Evolutionary conservation across 37 sponge, comb jelly and placozoan genomes (phyloP).

Genomic region (Ephydatia muelleri): DNA sequence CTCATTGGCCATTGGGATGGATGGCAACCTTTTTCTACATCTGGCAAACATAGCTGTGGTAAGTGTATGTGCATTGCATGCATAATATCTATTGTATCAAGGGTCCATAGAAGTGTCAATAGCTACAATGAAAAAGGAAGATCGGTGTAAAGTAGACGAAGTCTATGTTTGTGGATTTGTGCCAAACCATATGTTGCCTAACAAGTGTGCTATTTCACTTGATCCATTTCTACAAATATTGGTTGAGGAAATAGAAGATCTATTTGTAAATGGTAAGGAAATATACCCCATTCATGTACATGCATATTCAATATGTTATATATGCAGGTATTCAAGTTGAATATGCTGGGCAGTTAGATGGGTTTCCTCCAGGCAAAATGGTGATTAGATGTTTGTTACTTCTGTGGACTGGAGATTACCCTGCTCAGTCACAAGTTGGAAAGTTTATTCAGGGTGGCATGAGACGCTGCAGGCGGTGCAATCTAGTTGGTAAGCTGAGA

Average conservation of each 20-base stretch:
- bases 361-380: constrained; percentile 20
- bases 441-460: constrained; percentile 28
- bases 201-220: constrained; percentile 6
- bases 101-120: constrained; percentile 37
- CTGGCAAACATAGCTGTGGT: constrained; percentile 37
- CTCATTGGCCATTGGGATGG: constrained; percentile 52
- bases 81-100: background rate
- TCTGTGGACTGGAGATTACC: constrained; percentile 38
- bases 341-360: constrained; percentile 8
- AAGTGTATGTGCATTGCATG: constrained; percentile 2
- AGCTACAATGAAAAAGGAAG: constrained; percentile 32
- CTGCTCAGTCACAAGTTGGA: constrained; percentile 35
- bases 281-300: background rate
- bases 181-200: constrained; percentile 31
- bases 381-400: constrained; percentile 20
- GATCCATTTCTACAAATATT: constrained; percentile 30
- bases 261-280: constrained; percentile 40
- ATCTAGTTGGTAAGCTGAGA: constrained; percentile 13
- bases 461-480: constrained; percentile 9
- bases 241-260: constrained; percentile 25
- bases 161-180: constrained; percentile 50
- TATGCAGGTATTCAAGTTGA: constrained; percentile 28
- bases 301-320: background rate
- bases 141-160: constrained; percentile 22
- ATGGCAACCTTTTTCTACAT: constrained; percentile 25